Evolutionary conservation across 1,140 invertebrate genomes (phyloP).

Genomic region (Drosophila bocqueti): DNA sequence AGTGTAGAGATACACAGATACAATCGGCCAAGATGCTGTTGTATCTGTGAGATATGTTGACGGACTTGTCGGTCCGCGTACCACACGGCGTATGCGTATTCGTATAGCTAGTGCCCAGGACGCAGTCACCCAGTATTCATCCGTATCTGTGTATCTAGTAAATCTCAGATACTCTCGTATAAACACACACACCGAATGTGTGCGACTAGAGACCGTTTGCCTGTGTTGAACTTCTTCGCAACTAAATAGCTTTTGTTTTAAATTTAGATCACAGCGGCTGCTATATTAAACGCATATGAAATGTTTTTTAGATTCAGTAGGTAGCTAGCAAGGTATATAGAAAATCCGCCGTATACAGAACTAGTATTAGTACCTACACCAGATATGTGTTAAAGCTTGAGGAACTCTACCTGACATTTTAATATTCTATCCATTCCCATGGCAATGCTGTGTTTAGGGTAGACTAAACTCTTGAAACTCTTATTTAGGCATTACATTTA

Average conservation of each 20-base stretch:
- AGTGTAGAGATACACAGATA: slow-evolving; percentile 24
- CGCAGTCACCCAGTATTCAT: slow-evolving; percentile 39
- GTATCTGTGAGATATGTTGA: slow-evolving; percentile 63
- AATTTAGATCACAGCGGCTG: slow-evolving; percentile 75
- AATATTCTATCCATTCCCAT: neutral
- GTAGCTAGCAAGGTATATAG: slow-evolving; percentile 44
- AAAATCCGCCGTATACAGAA: slow-evolving; percentile 22
- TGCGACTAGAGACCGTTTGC: slow-evolving; percentile 39
- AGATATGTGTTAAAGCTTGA: slow-evolving; percentile 15
- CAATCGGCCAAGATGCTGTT: slow-evolving; percentile 2
- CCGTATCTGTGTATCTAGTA: slow-evolving; percentile 61
- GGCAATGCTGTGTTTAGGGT: neutral
- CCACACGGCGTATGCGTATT: slow-evolving; percentile 74
- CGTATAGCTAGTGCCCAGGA: slow-evolving; percentile 60
- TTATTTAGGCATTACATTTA: neutral
- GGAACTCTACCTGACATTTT: slow-evolving; percentile 25
- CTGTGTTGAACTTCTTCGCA: slow-evolving; percentile 83
- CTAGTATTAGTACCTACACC: slow-evolving; percentile 27
- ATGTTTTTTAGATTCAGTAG: slow-evolving; percentile 79
- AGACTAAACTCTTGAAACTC: neutral
- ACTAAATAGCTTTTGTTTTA: slow-evolving; percentile 84
- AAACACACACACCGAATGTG: slow-evolving; percentile 46
- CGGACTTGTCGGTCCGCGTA: slow-evolving; percentile 52
- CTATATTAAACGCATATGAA: slow-evolving; percentile 84
- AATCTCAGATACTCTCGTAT: slow-evolving; percentile 66